A percentile compares a stretch with the other conserved stretches of the same genome.
Evolutionary conservation across 2,797 vertebrate genomes (phyloP).

Genomic region (Chelidonichthys spinosus): DNA sequence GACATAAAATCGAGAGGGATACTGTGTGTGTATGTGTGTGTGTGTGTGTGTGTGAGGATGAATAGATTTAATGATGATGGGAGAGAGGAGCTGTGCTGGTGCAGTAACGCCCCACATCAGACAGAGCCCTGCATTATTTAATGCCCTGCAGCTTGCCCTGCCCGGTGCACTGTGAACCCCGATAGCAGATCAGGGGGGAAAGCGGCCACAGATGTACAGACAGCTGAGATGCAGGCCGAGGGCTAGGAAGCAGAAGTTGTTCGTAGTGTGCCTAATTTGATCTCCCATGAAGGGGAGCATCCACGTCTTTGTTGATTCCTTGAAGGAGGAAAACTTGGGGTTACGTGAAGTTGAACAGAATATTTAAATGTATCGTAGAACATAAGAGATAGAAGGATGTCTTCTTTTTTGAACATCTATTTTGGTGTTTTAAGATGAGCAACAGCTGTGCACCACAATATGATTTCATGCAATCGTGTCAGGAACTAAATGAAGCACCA

Average conservation of each 20-base stretch:
- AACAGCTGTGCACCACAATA: background rate
- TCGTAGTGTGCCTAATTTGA: background rate
- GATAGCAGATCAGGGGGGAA: constrained; percentile 44
- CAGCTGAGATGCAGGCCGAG: background rate
- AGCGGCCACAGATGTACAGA: constrained; percentile 22
- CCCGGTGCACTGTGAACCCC: constrained; percentile 49
- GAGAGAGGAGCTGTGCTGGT: constrained; percentile 51
- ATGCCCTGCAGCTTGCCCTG: constrained; percentile 61
- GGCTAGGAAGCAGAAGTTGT: constrained; percentile 8
- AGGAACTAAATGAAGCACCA: no score
- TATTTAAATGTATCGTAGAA: background rate
- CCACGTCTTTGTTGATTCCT: constrained; percentile 24
- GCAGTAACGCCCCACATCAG: constrained; percentile 67
- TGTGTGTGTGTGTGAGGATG: constrained; percentile 2
- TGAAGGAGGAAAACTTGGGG: background rate
- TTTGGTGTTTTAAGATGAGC: constrained; percentile 2
- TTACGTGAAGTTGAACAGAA: background rate
- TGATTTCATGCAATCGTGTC: background rate
- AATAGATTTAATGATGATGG: constrained; percentile 45
- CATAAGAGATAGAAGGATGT: background rate
- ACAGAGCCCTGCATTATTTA: constrained; percentile 77
- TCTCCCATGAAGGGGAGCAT: constrained; percentile 6
- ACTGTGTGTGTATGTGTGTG: background rate
- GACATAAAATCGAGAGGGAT: no score
- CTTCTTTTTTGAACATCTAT: background rate